These are phyloP conservation scores for Betta splendens DNA, from an alignment of 2,797 vertebrate species.

Conservation along the genomic window DNA sequence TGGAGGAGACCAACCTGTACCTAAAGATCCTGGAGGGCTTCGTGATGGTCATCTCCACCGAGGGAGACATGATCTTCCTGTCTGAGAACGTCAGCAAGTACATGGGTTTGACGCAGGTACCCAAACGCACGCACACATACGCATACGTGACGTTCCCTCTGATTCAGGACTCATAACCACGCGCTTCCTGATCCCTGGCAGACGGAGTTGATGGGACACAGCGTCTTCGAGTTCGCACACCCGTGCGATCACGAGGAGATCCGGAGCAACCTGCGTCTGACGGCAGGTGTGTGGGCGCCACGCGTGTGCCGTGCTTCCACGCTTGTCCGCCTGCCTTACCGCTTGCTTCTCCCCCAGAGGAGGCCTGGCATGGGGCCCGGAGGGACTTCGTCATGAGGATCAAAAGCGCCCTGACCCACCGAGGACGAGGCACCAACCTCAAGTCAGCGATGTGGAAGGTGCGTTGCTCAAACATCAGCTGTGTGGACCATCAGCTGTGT, in stretches of 20 bases:
- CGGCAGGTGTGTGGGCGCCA: constrained; percentile 57
- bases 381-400: constrained; percentile 94
- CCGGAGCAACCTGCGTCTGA: constrained; percentile 67
- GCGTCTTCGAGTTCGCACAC: constrained; percentile 94
- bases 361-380: constrained; percentile 59
- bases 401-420: constrained; percentile 92
- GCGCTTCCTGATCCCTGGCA: constrained; percentile 56
- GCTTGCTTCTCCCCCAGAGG: constrained; percentile 32
- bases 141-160: no score
- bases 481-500: not conserved
- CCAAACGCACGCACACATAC: not conserved
- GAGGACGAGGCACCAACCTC: constrained; percentile 91
- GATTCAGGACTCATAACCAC: constrained; percentile 1
- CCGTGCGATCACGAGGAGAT: constrained; percentile 96
- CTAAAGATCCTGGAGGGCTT: constrained; percentile 93
- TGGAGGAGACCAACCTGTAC: constrained; percentile 86
- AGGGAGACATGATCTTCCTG: constrained; percentile 95
- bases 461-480: no score
- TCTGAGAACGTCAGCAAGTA: constrained; percentile 95
- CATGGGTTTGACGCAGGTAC: constrained; percentile 94
- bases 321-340: not conserved
- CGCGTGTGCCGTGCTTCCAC: not conserved
- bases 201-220: constrained; percentile 97
- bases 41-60: constrained; percentile 92
- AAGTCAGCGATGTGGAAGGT: constrained; percentile 98